Evolutionary conservation across 2,888 invertebrate species (phyloP).

Genomic region (Chirona hameri): DNA sequence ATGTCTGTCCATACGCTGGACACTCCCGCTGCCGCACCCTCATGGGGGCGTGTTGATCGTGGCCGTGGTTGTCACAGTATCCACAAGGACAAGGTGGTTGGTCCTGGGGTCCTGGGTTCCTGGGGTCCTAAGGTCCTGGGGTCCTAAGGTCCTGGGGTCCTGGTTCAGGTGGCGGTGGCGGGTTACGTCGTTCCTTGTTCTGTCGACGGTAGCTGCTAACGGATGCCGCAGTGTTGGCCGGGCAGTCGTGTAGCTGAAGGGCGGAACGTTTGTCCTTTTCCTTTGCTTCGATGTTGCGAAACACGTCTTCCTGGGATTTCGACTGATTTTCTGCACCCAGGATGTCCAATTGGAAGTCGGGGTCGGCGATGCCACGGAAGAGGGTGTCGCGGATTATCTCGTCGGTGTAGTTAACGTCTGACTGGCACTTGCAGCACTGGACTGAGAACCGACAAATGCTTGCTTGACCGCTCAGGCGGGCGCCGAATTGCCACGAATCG

Average conservation of each 20-base stretch:
- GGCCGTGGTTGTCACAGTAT: too few relatives aligned
- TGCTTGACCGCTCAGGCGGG: conserved; percentile 32
- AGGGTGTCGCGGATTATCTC: background rate
- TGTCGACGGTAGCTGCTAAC: background rate
- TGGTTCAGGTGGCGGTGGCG: background rate
- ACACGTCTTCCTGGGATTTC: conserved; percentile 13
- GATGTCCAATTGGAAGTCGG: conserved; percentile 22
- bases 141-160: too few relatives aligned
- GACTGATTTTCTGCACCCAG: conserved; percentile 1
- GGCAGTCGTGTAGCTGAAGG: background rate
- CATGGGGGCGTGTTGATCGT: too few relatives aligned
- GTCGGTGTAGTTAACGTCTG: conserved; percentile 8
- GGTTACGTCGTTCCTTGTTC: background rate
- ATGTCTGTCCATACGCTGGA: background rate
- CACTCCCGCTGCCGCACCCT: background rate
- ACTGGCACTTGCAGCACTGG: background rate
- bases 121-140: too few relatives aligned
- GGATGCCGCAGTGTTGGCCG: background rate
- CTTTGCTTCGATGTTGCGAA: too few relatives aligned
- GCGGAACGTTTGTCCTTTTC: conserved; percentile 27
- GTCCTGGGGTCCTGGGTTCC: background rate
- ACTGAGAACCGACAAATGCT: conserved; percentile 5
- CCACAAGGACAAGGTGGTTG: background rate
- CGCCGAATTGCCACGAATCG: conserved; percentile 28
- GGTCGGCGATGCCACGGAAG: conserved; percentile 23